Percentiles rank a stretch among this genome's conserved stretches.
phyloP scores from a whole-genome alignment of 2,888 invertebrate species.

The Prosopocoilus inquinatus region DNA sequence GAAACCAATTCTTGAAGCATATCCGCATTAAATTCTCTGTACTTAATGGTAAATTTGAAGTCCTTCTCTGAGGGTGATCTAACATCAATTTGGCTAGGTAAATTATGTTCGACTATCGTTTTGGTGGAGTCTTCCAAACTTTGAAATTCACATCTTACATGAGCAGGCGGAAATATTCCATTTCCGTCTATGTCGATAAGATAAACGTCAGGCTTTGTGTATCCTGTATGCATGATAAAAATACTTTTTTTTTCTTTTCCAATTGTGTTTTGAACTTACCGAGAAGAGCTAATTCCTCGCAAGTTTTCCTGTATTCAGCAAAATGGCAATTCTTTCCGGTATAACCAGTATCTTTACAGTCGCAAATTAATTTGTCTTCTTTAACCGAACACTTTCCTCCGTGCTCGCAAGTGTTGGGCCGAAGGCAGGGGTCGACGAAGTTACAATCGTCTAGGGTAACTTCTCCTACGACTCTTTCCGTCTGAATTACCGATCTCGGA shows the following conservation, averaged over 20 bases:
- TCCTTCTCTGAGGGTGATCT: constrained; percentile 75
- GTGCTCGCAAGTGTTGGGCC: constrained; percentile 91
- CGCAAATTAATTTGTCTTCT: constrained; percentile 84
- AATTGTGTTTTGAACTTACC: constrained; percentile 44
- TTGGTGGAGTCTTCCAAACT: constrained; percentile 81
- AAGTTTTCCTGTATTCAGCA: constrained; percentile 86
- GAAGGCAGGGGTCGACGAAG: constrained; percentile 83
- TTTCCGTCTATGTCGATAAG: constrained; percentile 93
- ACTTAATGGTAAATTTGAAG: constrained; percentile 82
- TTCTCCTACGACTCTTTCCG: constrained; percentile 81
- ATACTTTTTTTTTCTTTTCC: background rate
- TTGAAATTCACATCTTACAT: constrained; percentile 90
- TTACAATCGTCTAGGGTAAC: constrained; percentile 88
- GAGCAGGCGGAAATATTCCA: constrained; percentile 86
- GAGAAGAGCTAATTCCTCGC: constrained; percentile 85
- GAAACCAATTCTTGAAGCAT: constrained; percentile 89
- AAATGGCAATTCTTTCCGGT: constrained; percentile 94
- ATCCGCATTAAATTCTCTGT: constrained; percentile 84
- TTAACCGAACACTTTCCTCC: constrained; percentile 87
- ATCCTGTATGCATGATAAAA: constrained; percentile 50
- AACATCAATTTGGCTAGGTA: constrained; percentile 88
- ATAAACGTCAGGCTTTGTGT: constrained; percentile 87
- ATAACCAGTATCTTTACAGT: constrained; percentile 88
- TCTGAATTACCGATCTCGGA: constrained; percentile 74
- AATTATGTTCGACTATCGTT: constrained; percentile 86